Evolutionary conservation across 2,797 vertebrate species (phyloP).

Genomic region (Parotocinclus haroldoi): DNA sequence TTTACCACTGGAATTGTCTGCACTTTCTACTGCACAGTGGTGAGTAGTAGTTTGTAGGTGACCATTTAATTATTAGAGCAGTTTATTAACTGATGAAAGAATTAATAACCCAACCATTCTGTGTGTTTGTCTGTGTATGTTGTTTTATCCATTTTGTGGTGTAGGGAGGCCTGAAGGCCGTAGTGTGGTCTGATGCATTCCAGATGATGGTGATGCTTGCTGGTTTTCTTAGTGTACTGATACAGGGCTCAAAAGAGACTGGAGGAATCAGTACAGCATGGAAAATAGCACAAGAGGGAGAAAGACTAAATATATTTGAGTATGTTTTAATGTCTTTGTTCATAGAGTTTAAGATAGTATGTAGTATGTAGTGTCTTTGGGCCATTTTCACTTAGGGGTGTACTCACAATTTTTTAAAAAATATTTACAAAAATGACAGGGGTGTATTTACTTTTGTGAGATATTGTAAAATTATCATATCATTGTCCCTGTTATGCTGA

Average conservation of each 20-base stretch:
- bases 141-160: conserved; percentile 34
- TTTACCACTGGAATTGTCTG: conserved; percentile 80
- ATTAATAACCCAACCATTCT: conserved; percentile 22
- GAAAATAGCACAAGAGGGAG: conserved; percentile 67
- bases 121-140: conserved; percentile 26
- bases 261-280: conserved; percentile 66
- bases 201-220: conserved; percentile 81
- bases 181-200: conserved; percentile 85
- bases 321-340: conserved; percentile 53
- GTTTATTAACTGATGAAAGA: neutral
- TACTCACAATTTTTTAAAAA: too few species aligned
- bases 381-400: too few species aligned
- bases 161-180: conserved; percentile 80
- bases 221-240: conserved; percentile 75
- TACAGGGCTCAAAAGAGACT: conserved; percentile 66
- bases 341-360: too few species aligned
- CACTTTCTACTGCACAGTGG: conserved; percentile 81
- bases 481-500: too few species aligned
- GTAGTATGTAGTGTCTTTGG: too few species aligned
- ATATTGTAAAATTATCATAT: too few species aligned
- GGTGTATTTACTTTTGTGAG: too few species aligned
- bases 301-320: conserved; percentile 74
- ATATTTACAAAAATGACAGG: too few species aligned
- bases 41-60: conserved; percentile 55
- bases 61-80: neutral